phyloP scores from a whole-genome alignment of 2,888 invertebrate genomes.

The Rhagophthalmus giganteus region DNA sequence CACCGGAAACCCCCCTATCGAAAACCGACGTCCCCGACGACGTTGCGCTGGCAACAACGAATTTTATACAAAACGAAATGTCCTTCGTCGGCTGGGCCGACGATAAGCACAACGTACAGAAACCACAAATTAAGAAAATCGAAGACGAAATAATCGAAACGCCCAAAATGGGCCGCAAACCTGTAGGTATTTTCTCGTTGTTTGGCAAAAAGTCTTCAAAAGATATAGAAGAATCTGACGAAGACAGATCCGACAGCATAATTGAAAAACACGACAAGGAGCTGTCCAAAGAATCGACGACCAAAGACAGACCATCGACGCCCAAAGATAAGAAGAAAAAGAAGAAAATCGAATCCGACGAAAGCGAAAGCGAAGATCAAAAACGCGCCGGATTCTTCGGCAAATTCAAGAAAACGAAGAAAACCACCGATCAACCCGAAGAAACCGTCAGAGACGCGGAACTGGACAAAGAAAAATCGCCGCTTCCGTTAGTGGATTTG shows the following conservation, averaged over 20 bases:
- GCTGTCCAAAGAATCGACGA: constrained; percentile 42
- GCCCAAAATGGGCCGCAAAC: constrained; percentile 43
- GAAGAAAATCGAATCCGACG: constrained; percentile 30
- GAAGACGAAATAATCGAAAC: constrained; percentile 35
- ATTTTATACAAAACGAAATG: constrained; percentile 49
- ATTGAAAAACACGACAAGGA: constrained; percentile 51
- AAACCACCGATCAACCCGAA: constrained; percentile 6
- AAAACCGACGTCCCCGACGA: constrained; percentile 39
- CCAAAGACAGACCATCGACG: constrained; percentile 23
- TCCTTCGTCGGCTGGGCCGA: constrained; percentile 45
- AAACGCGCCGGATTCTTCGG: constrained; percentile 39
- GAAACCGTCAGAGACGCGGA: background rate
- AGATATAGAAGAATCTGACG: constrained; percentile 47
- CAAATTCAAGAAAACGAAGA: constrained; percentile 28
- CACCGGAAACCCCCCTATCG: constrained; percentile 36
- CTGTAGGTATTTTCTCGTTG: constrained; percentile 46
- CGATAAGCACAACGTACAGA: constrained; percentile 39
- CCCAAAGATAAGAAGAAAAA: constrained; percentile 18
- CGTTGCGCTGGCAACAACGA: constrained; percentile 42
- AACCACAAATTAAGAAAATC: constrained; percentile 20
- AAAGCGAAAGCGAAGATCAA: constrained; percentile 34
- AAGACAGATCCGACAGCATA: constrained; percentile 42
- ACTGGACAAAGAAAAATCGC: background rate
- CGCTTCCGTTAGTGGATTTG: background rate
- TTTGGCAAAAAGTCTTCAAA: constrained; percentile 47